Conservation (phyloP, 2,888 invertebrate species). For the Gymnosoma rotundatum region DNA sequence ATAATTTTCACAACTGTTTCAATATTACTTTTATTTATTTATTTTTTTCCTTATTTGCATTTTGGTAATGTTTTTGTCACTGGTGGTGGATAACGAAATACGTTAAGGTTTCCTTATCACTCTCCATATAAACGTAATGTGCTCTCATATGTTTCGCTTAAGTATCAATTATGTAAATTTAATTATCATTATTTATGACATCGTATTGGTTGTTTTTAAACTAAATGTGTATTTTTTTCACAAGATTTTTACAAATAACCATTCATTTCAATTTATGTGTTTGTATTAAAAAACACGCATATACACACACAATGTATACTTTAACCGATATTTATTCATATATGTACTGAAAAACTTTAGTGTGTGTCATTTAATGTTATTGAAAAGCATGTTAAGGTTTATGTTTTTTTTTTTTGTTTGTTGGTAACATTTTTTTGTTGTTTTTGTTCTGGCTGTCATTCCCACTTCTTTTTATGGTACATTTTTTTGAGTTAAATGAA, state of each 20-base stretch:
- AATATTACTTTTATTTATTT: not conserved
- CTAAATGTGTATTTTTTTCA: constrained; percentile 13
- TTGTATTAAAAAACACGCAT: not conserved
- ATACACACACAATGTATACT: not conserved
- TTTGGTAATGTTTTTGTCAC: constrained; percentile 17
- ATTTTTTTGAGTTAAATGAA: constrained; percentile 60
- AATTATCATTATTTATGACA: constrained; percentile 69
- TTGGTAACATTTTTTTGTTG: not conserved
- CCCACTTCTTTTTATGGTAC: constrained; percentile 24
- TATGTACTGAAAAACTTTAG: constrained; percentile 22
- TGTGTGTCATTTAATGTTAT: constrained; percentile 28
- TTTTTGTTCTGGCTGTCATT: not conserved
- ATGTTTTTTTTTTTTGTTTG: not conserved
- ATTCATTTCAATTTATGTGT: constrained; percentile 48
- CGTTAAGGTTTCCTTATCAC: constrained; percentile 18
- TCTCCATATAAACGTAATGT: constrained; percentile 6
- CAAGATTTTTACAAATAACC: constrained; percentile 32
- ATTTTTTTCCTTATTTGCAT: not conserved
- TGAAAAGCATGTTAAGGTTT: constrained; percentile 24
- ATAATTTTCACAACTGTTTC: too few species aligned
- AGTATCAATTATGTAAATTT: constrained; percentile 72
- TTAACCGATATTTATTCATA: not conserved
- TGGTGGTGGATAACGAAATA: not conserved
- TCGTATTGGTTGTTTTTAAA: not conserved
- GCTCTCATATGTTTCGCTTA: constrained; percentile 56